Evolutionary conservation across 2,888 invertebrate species (phyloP).

Genomic region (Zhuqinia jingwanae): DNA sequence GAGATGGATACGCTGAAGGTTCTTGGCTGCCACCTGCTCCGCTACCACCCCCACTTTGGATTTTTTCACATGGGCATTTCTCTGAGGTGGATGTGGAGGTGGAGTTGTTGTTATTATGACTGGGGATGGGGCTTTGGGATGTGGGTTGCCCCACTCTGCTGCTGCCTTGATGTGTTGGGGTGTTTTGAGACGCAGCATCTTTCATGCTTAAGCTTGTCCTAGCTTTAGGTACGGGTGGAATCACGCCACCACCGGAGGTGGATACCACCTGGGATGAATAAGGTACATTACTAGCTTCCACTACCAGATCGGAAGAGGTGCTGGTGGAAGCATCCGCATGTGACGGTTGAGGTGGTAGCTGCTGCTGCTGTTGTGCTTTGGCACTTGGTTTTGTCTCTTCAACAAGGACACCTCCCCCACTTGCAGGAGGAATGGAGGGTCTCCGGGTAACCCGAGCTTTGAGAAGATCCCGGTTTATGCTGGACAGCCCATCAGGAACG

Average conservation of each 20-base stretch:
- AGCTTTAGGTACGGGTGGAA: conserved; percentile 55
- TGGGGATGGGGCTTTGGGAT: conserved; percentile 59
- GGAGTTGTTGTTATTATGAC: conserved; percentile 73
- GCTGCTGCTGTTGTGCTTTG: neutral
- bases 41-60: conserved; percentile 7
- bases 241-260: neutral
- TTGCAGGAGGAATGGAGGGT: conserved; percentile 33
- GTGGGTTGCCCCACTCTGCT: neutral
- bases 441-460: conserved; percentile 25
- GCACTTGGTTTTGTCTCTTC: neutral
- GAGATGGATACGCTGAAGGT: conserved; percentile 48
- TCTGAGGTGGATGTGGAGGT: conserved; percentile 12
- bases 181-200: conserved; percentile 35
- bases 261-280: no score
- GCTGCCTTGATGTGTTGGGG: conserved; percentile 32
- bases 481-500: conserved; percentile 64
- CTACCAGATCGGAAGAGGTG: neutral
- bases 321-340: conserved; percentile 34
- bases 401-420: neutral
- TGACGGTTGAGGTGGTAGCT: neutral
- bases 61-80: conserved; percentile 66
- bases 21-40: neutral
- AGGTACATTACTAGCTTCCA: neutral
- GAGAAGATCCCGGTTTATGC: conserved; percentile 53
- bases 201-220: conserved; percentile 41